Evolutionary conservation across 2,888 invertebrate species (phyloP), one percentile per base, ranked within the genome.

Genomic region (Trachelus iudaicus): DNA sequence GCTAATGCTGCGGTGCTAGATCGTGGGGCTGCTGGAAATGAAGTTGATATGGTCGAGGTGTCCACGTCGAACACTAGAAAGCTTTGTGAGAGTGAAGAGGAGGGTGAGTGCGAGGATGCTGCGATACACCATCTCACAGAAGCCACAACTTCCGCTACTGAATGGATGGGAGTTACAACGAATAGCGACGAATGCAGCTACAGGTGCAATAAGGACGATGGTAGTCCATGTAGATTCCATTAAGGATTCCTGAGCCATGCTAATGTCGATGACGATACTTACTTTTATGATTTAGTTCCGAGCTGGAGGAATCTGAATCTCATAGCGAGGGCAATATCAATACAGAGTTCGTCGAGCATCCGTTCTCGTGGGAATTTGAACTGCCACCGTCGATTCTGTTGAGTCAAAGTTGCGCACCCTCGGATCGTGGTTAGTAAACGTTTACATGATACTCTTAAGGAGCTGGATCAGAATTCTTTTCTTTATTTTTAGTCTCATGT

Each of bases 151-250:
- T 94, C 93, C 11, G 94, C 96, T 87, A 95, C 96, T 73, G 97
- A 97, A 92, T 97, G 97, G 96, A 94, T 96, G 92, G 97, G 97
- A 80, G 95, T 97, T 81, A 97, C 97, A 73, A 97, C 97, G 86
- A 97, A 97, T 92, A 97, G 97, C 87, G 96, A 96, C 87, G 96
- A 96, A 86, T 96, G 96, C 90, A 96, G 96, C 89, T 97, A 96
- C 87, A 96, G 91, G 91, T 91, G 79, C 75, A 75, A 77, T 23
- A 34, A 56, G 23, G 56, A 56, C 23, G 56, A 56, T 56, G 56
- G 56, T 56, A 56, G 56, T 56, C 56, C 56, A 56, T 23, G 56
- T 56, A 56, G 56, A 56, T 56, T 56, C 56, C 56, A 56, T 56
- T 56, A 1, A 56, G 56, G 56, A 23, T 56, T 23, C 9, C 23